A percentile compares a stretch with the other conserved stretches of the same genome.
phyloP scores from a whole-genome alignment of 2,797 vertebrate species.

The Momotus momota region DNA sequence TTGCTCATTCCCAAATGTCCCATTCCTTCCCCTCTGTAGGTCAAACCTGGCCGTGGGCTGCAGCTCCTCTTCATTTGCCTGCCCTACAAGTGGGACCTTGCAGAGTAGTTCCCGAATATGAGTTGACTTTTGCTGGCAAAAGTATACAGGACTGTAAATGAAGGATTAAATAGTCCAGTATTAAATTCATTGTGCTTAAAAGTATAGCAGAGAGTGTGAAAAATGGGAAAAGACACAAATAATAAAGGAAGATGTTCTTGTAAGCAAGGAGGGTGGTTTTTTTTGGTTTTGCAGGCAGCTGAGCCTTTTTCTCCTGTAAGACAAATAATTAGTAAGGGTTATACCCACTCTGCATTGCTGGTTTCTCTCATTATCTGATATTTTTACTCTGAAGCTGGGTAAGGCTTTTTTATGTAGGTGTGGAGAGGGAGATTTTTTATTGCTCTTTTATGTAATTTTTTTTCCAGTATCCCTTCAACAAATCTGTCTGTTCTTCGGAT shows the following conservation, averaged over 20 bases:
- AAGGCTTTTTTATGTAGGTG: background rate
- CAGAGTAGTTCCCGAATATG: background rate
- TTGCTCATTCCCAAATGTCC: background rate
- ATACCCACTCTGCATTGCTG: background rate
- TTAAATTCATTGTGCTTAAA: background rate
- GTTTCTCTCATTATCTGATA: background rate
- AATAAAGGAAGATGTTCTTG: background rate
- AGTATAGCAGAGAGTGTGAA: background rate
- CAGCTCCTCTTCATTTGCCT: background rate
- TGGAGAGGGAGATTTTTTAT: background rate
- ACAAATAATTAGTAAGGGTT: background rate
- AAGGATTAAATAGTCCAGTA: background rate
- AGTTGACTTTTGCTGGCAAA: background rate
- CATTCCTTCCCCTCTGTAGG: background rate
- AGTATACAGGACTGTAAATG: background rate
- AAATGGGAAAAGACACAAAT: background rate
- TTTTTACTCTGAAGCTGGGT: background rate
- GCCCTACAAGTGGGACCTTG: background rate
- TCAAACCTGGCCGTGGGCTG: background rate
- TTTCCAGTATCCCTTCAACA: conserved; percentile 61
- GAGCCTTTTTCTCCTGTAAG: background rate
- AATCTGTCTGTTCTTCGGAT: conserved; percentile 61
- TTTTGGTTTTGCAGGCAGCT: background rate
- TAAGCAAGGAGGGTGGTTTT: background rate
- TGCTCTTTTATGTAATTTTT: background rate